Evolutionary conservation across 2,888 invertebrate genomes (phyloP).

Genomic region (Cataglyphis livida): DNA sequence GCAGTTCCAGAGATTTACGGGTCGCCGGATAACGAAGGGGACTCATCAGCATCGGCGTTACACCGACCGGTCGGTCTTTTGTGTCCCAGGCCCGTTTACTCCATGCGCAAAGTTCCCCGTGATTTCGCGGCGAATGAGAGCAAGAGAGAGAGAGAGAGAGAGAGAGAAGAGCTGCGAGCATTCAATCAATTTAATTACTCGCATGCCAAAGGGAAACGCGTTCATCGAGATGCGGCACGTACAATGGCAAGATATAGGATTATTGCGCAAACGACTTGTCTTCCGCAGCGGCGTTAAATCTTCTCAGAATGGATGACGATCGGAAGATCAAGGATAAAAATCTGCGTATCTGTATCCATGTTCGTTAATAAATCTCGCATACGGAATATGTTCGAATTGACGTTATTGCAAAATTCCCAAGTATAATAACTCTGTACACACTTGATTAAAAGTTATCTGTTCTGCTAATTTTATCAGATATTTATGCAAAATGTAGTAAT

Average conservation of each 20-base stretch:
- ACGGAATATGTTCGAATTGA: slow-evolving; percentile 1
- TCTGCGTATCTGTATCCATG: not conserved
- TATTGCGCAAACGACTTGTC: slow-evolving; percentile 67
- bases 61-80: slow-evolving; percentile 72
- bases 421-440: no score
- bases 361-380: slow-evolving; percentile 28
- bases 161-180: slow-evolving; percentile 35
- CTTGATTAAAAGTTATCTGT: not conserved
- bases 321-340: slow-evolving; percentile 49
- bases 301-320: slow-evolving; percentile 56
- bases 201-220: slow-evolving; percentile 57
- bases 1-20: slow-evolving; percentile 76
- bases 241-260: slow-evolving; percentile 45
- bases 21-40: slow-evolving; percentile 77
- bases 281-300: slow-evolving; percentile 65
- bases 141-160: not conserved
- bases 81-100: slow-evolving; percentile 56
- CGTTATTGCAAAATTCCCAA: not conserved
- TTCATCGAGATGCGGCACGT: slow-evolving; percentile 11
- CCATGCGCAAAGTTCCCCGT: slow-evolving; percentile 28
- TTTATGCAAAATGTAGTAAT: not conserved
- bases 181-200: slow-evolving; percentile 77
- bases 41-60: slow-evolving; percentile 77
- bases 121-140: slow-evolving; percentile 50
- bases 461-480: not conserved